phyloP scores from a whole-genome alignment of 2,797 vertebrate genomes.

The Chiloscyllium punctatum region DNA sequence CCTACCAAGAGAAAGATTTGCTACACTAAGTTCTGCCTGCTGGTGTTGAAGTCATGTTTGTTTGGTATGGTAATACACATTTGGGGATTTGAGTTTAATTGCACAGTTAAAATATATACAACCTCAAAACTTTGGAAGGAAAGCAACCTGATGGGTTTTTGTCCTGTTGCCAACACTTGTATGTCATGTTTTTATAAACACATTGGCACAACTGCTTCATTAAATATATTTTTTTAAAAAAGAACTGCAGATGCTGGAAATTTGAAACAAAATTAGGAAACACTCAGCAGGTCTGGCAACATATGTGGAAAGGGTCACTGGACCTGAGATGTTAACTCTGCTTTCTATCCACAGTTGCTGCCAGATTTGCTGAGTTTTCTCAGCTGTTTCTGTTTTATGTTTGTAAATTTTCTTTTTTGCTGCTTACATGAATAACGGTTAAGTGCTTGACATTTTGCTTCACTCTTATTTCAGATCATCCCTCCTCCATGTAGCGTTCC shows the following conservation, averaged over 20 bases:
- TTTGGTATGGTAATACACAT: background rate
- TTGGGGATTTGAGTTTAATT: background rate
- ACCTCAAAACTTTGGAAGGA: background rate
- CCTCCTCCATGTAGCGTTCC: constrained; percentile 50
- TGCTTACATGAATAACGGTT: background rate
- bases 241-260: too few species aligned
- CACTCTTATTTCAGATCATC: constrained; percentile 10
- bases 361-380: too few species aligned
- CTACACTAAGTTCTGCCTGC: background rate
- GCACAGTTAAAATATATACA: background rate
- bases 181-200: background rate
- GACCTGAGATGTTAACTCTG: too few species aligned
- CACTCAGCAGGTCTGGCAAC: too few species aligned
- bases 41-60: background rate
- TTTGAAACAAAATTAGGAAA: too few species aligned
- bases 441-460: constrained; percentile 21
- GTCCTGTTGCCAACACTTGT: background rate
- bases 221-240: background rate
- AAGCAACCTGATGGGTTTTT: background rate
- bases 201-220: background rate
- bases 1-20: background rate
- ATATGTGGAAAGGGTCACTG: too few species aligned
- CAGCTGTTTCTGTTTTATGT: background rate
- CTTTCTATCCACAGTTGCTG: too few species aligned
- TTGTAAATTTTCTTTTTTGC: background rate